These are phyloP conservation scores for Phasia obesa DNA, from an alignment of 2,888 invertebrate species.

Conservation along the genomic window DNA sequence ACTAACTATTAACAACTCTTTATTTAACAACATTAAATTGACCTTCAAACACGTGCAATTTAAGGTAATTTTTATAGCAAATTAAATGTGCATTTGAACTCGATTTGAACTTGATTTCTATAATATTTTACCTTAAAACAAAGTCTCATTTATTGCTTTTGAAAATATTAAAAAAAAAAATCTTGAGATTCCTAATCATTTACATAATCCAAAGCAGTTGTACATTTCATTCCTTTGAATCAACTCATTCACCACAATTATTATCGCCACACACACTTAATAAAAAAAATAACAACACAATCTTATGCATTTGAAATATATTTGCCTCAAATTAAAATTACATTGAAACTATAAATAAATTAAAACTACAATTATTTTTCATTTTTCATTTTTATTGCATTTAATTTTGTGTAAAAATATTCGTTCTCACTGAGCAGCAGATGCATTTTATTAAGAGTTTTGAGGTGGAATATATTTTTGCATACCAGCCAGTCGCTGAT, in stretches of 20 bases:
- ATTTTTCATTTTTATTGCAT: conserved; percentile 37
- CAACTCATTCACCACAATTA: conserved; percentile 38
- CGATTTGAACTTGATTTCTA: conserved; percentile 20
- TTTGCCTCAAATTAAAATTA: conserved; percentile 59
- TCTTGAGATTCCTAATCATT: conserved; percentile 43
- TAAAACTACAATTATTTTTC: conserved; percentile 48
- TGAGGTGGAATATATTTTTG: conserved; percentile 29
- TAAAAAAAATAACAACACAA: neutral
- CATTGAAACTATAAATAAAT: conserved; percentile 63
- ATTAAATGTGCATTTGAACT: neutral
- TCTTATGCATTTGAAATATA: conserved; percentile 48
- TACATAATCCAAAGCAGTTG: conserved; percentile 15
- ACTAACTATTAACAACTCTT: too few species aligned
- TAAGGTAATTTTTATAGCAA: conserved; percentile 3
- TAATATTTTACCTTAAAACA: neutral
- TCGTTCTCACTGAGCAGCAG: conserved; percentile 20
- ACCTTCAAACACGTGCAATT: conserved; percentile 38
- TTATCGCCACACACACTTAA: conserved; percentile 37
- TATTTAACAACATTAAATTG: too few species aligned
- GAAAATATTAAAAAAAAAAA: conserved; percentile 21
- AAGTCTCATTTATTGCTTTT: conserved; percentile 9
- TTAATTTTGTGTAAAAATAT: conserved; percentile 13
- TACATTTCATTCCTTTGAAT: conserved; percentile 28
- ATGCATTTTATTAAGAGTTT: conserved; percentile 36
- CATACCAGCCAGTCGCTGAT: neutral